phyloP scores from a whole-genome alignment of 2,888 invertebrate genomes.

The Lypha dubia region DNA sequence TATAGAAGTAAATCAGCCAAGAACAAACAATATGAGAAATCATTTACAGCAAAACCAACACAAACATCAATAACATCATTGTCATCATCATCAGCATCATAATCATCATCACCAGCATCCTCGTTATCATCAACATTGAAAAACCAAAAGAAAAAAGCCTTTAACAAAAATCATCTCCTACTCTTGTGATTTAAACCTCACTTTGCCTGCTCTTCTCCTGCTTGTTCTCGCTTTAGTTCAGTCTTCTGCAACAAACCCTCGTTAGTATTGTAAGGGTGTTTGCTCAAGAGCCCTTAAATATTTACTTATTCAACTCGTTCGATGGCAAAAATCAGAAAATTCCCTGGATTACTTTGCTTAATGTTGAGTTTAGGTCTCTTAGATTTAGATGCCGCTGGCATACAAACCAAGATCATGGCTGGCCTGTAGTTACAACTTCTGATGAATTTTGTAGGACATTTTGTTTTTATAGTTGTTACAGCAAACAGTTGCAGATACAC shows the following conservation, averaged over 20 bases:
- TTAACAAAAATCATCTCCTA: slow-evolving; percentile 19
- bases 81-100: slow-evolving; percentile 20
- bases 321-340: slow-evolving; percentile 61
- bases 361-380: slow-evolving; percentile 31
- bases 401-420: slow-evolving; percentile 18
- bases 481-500: background rate
- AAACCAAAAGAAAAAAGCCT: slow-evolving; percentile 6
- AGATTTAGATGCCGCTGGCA: slow-evolving; percentile 26
- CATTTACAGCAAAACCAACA: slow-evolving; percentile 31
- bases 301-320: slow-evolving; percentile 54
- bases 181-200: background rate
- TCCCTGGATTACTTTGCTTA: slow-evolving; percentile 54
- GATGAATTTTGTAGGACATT: slow-evolving; percentile 5
- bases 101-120: slow-evolving; percentile 8
- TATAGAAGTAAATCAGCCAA: slow-evolving; percentile 14
- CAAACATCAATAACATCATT: slow-evolving; percentile 1
- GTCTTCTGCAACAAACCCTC: background rate
- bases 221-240: too few species aligned
- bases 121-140: slow-evolving; percentile 25
- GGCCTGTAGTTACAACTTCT: background rate
- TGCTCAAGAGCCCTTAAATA: slow-evolving; percentile 34
- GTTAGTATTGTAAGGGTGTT: slow-evolving; percentile 7
- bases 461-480: slow-evolving; percentile 3
- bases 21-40: slow-evolving; percentile 21
- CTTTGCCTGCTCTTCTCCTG: background rate